Evolutionary conservation across 2,888 invertebrate genomes (phyloP), one percentile per base, ranked within the genome.

Genomic region (Lycia hirtaria): DNA sequence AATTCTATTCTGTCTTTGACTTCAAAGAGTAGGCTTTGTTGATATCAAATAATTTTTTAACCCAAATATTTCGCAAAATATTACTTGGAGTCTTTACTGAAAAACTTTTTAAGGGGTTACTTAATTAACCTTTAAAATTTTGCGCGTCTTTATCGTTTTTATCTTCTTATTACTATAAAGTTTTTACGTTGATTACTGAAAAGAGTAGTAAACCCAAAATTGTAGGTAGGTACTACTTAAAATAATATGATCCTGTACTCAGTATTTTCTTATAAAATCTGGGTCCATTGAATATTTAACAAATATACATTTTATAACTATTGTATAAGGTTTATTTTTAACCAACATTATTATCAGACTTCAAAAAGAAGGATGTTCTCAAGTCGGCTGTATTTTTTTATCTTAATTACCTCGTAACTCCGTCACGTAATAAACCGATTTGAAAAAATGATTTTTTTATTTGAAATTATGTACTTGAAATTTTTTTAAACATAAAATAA

Each of bases 341-440:
- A 75, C 73, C 62, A 53, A 78, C 78, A 77, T 76, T 70, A 76
- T 78, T 71, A 74, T 71, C 69, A 49, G 51, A 55, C 64, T 43
- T 35, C 14, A 48, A 28, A n/a, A n/a, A n/a, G n/a, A n/a, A n/a
- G n/a, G n/a, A n/a, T n/a, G n/a, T n/a, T n/a, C n/a, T n/a, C n/a
- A n/a, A n/a, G n/a, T n/a, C n/a, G n/a, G n/a, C n/a, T n/a, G n/a
- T n/a, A n/a, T n/a, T n/a, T n/a, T n/a, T 40, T 32, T 19, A 32
- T 20, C n/a, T 12, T 32, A 12, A 12, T 32, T 22, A 24, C 6
- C 24, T 2, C n/a, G n/a, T n/a, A n/a, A n/a, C n/a, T n/a, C n/a
- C n/a, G n/a, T n/a, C n/a, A n/a, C n/a, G n/a, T n/a, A n/a, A n/a
- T n/a, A n/a, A n/a, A n/a, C n/a, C n/a, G n/a, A n/a, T n/a, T n/a